Evolutionary conservation across 2,888 invertebrate genomes (phyloP), one percentile per base, ranked within the genome.

Genomic region (Bombylius major): DNA sequence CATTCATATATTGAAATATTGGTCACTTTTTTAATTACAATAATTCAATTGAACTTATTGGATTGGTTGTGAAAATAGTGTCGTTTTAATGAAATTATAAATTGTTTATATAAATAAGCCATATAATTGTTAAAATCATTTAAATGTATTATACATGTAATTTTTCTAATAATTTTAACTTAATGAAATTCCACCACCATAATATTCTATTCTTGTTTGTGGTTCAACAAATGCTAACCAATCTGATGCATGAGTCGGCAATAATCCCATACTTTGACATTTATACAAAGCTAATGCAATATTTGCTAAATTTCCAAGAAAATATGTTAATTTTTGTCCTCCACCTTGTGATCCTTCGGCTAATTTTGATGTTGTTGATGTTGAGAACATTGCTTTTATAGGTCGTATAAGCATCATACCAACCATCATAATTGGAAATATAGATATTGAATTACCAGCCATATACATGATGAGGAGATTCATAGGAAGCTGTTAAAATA

Each of bases 381-480:
- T 88, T 1, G 92, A 79, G 71, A 98, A 91, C 56, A 99, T 79
- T 4, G 98, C 96, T 76, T 98, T 97, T 34, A 98, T 83, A 4
- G 98, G 98, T 59, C 97, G 79, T 66, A 98, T 88, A 65, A 98
- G 87, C 76, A 99, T 81, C 99, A 99, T 99, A 48, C 96, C 97
- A 9, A 99, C 96, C 99, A 99, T 99, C 99, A 99, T 99, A 51
- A 99, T 99, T 0, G 99, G 99, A 67, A 99, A 98, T 66, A 99
- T 98, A 1, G 97, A 98, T 66, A 99, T 97, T 0, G 97, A 95
- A 73, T 94, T 97, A 23, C 98, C 98, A 54, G 98, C 95, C 99
- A 99, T 99, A 75, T 98, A 99, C 95, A 99, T 97, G 58, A 99
- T 94, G 72, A 99, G 95, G 60, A 99, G 78, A 75, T 99, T 99